Evolutionary conservation across 23 tunicate genomes (phyloP).

Genomic region (Phallusia fumigata): DNA sequence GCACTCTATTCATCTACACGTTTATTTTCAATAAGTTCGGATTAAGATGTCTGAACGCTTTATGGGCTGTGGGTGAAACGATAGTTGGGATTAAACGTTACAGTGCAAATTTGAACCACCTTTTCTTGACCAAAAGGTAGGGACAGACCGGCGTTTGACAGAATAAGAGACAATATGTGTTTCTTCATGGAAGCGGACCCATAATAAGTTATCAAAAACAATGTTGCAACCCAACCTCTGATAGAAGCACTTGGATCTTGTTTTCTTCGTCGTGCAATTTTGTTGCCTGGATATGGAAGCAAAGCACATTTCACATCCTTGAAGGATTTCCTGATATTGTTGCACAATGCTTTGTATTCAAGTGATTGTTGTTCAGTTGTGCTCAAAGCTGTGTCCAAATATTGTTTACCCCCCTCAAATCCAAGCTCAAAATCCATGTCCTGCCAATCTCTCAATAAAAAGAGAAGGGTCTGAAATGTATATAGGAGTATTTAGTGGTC

Average conservation of each 20-base stretch:
- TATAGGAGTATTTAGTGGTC: neutral
- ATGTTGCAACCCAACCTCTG: too few relatives aligned
- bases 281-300: conserved; percentile 11
- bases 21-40: too few relatives aligned
- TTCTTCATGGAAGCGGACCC: too few relatives aligned
- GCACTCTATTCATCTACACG: too few relatives aligned
- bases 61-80: too few relatives aligned
- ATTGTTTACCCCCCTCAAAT: neutral
- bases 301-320: conserved; percentile 5
- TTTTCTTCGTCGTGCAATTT: neutral
- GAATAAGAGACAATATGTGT: too few relatives aligned
- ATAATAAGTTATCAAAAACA: too few relatives aligned
- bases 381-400: neutral
- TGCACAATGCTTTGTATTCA: neutral
- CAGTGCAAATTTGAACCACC: too few relatives aligned
- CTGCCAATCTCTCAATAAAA: conserved; percentile 7
- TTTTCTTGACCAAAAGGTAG: too few relatives aligned
- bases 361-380: neutral
- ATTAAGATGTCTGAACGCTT: too few relatives aligned
- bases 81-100: too few relatives aligned
- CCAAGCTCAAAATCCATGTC: conserved; percentile 1
- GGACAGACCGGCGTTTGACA: too few relatives aligned
- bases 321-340: neutral
- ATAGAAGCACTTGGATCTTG: neutral
- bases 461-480: conserved; percentile 2